These are phyloP conservation scores for Pangasius larnaudii DNA, from an alignment of 2,797 vertebrate genomes.

Conservation along the genomic window DNA sequence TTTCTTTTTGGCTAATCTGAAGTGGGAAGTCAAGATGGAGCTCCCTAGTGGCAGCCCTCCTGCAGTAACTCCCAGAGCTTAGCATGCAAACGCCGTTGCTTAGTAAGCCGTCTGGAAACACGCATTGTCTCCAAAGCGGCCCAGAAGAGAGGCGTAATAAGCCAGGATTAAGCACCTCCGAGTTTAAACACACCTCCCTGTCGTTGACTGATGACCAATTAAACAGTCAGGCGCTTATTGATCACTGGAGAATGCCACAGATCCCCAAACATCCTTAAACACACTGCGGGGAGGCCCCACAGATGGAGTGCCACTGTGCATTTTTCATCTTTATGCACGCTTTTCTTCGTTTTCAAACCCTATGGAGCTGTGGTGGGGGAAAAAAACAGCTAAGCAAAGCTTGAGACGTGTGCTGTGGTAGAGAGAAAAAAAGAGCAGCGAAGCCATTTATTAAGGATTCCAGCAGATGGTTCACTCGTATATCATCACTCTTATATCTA, in stretches of 20 bases:
- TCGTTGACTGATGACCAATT: slow-evolving; percentile 83
- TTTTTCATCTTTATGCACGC: slow-evolving; percentile 45
- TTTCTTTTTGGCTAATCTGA: not conserved
- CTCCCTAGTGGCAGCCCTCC: slow-evolving; percentile 72
- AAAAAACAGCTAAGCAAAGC: slow-evolving; percentile 31
- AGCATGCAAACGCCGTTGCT: slow-evolving; percentile 74
- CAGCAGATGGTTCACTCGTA: slow-evolving; percentile 55
- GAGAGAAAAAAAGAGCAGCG: slow-evolving; percentile 22
- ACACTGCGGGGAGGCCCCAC: slow-evolving; percentile 39
- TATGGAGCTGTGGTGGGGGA: slow-evolving; percentile 26
- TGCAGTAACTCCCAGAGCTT: slow-evolving; percentile 75
- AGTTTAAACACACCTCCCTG: slow-evolving; percentile 73
- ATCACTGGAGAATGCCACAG: slow-evolving; percentile 70
- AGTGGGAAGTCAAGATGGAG: slow-evolving; percentile 65
- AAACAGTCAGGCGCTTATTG: slow-evolving; percentile 77
- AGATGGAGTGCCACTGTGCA: slow-evolving; percentile 41
- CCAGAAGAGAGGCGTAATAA: slow-evolving; percentile 76
- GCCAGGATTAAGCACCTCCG: slow-evolving; percentile 74
- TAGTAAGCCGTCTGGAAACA: slow-evolving; percentile 69
- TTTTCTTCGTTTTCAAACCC: slow-evolving; percentile 24
- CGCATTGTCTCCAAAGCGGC: slow-evolving; percentile 69
- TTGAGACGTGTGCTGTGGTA: slow-evolving; percentile 1
- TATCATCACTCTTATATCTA: slow-evolving; percentile 21
- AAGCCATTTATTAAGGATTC: slow-evolving; percentile 41
- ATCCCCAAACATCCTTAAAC: slow-evolving; percentile 69